These are phyloP conservation scores for Apamea monoglypha DNA, from an alignment of 2,888 invertebrate species.

Conservation along the genomic window DNA sequence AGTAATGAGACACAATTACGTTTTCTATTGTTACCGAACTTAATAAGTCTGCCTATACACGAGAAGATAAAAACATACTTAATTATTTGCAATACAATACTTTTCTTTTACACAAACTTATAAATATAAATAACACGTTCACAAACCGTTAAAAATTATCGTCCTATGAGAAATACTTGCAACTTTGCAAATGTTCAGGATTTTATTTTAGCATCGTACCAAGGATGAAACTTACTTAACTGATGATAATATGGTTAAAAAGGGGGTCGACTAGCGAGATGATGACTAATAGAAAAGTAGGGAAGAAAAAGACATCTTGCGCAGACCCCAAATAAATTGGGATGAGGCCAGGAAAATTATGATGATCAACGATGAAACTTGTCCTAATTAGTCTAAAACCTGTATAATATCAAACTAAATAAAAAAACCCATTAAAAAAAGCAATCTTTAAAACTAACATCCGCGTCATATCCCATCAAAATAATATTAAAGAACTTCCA, in stretches of 20 bases:
- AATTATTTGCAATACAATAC: background rate
- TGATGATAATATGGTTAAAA: too few relatives aligned
- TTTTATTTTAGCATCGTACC: background rate
- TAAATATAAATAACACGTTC: background rate
- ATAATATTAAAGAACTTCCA: constrained; percentile 18
- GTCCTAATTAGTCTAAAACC: background rate
- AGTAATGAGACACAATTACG: too few relatives aligned
- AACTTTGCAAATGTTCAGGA: background rate
- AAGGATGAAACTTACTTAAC: background rate
- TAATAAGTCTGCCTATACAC: too few relatives aligned
- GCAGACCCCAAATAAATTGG: too few relatives aligned
- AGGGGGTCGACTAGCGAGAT: too few relatives aligned
- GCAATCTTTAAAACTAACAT: background rate
- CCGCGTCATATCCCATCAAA: background rate
- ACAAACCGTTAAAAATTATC: background rate
- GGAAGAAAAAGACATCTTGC: too few relatives aligned
- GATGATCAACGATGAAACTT: background rate
- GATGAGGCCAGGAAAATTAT: too few relatives aligned
- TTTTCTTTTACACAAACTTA: background rate
- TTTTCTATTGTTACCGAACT: too few relatives aligned
- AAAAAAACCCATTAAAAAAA: background rate
- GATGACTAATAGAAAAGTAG: too few relatives aligned
- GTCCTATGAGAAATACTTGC: background rate
- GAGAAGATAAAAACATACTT: background rate
- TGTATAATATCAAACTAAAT: background rate